Percentiles rank a stretch among this genome's conserved stretches.
These are phyloP conservation scores for Notothenia rossii DNA, from an alignment of 2,113 vertebrate genomes.

Conservation along the genomic window DNA sequence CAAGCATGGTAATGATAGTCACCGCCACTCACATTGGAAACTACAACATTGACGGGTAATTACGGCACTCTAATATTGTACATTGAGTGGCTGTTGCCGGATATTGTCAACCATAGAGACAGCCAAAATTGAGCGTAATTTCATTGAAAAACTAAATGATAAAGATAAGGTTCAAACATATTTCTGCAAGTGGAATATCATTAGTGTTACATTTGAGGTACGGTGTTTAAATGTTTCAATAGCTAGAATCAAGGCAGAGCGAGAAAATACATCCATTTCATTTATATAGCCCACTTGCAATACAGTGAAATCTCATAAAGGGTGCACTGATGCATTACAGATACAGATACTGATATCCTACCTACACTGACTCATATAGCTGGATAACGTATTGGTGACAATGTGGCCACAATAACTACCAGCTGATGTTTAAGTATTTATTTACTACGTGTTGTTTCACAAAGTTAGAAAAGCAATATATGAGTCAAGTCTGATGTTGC, in stretches of 20 bases:
- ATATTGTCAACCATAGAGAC: not conserved
- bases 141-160: not conserved
- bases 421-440: too few species aligned
- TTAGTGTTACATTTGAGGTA: not conserved
- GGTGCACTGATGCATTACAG: too few species aligned
- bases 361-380: too few species aligned
- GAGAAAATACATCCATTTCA: not conserved
- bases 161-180: not conserved
- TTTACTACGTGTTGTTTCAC: too few species aligned
- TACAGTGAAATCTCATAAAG: too few species aligned
- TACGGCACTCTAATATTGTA: not conserved
- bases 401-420: too few species aligned
- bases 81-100: not conserved
- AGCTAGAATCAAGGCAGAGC: not conserved
- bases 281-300: too few species aligned
- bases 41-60: not conserved
- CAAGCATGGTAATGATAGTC: not conserved
- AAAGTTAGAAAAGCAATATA: too few species aligned
- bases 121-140: not conserved
- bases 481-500: too few species aligned
- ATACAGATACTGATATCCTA: too few species aligned
- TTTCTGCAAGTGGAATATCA: too few species aligned
- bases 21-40: not conserved
- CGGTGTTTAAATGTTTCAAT: not conserved
- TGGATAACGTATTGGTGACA: too few species aligned